These are phyloP conservation scores for Saccopteryx leptura DNA, from an alignment of 2,113 vertebrate species.

Conservation along the genomic window DNA sequence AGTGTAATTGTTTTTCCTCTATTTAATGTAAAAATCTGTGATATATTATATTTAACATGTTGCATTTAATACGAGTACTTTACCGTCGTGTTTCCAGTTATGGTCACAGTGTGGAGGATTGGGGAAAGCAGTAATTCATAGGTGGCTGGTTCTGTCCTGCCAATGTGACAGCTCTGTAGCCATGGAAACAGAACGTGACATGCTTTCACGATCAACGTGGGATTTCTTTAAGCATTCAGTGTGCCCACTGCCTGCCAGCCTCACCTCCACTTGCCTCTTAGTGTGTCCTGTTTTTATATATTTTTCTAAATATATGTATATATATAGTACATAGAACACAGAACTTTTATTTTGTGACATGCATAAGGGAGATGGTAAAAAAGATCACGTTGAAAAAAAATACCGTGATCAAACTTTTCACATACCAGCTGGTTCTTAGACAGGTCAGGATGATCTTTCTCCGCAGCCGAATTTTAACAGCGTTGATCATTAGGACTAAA, in stretches of 20 bases:
- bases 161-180: constrained; percentile 9
- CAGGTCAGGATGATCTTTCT: constrained; percentile 81
- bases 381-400: constrained; percentile 80
- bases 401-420: constrained; percentile 83
- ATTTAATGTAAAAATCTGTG: constrained; percentile 88
- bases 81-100: constrained; percentile 66
- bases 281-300: constrained; percentile 88
- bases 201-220: not conserved
- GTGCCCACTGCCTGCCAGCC: constrained; percentile 55
- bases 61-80: constrained; percentile 76
- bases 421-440: constrained; percentile 92
- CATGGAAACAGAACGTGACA: not conserved
- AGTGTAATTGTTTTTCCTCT: constrained; percentile 76
- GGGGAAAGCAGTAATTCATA: not conserved
- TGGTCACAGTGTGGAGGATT: constrained; percentile 49
- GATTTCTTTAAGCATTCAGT: not conserved
- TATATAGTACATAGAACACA: constrained; percentile 80
- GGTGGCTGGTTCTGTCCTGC: not conserved
- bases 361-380: constrained; percentile 79
- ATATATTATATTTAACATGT: constrained; percentile 82
- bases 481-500: constrained; percentile 22
- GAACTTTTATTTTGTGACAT: constrained; percentile 83
- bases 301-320: constrained; percentile 86
- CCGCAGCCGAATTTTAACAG: constrained; percentile 56
- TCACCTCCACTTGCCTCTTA: constrained; percentile 70